Evolutionary conservation across 2,888 invertebrate species (phyloP).

Genomic region (Drosophila ustulata): DNA sequence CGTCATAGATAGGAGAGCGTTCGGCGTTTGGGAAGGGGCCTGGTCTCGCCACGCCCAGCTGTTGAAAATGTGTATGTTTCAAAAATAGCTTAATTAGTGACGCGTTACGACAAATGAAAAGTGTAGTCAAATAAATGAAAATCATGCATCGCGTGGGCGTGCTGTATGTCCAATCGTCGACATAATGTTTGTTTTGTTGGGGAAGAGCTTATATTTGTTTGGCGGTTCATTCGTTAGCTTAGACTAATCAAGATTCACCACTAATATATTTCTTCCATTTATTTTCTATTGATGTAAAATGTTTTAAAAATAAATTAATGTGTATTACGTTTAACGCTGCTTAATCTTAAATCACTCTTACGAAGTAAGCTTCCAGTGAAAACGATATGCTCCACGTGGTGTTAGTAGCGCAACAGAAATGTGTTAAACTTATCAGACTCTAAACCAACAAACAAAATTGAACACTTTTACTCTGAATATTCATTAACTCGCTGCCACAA

Average conservation of each 20-base stretch:
- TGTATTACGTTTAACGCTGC: background rate
- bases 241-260: constrained; percentile 11
- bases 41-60: constrained; percentile 48
- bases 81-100: constrained; percentile 77
- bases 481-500: constrained; percentile 47
- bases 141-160: constrained; percentile 45
- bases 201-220: constrained; percentile 3
- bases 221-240: constrained; percentile 2
- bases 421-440: constrained; percentile 57
- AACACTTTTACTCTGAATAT: constrained; percentile 70
- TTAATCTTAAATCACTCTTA: too few relatives aligned
- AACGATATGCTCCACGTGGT: constrained; percentile 12
- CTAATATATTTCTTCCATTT: constrained; percentile 4
- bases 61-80: constrained; percentile 30
- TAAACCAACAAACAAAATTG: constrained; percentile 57
- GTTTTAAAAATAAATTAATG: constrained; percentile 21
- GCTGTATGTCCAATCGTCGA: constrained; percentile 44
- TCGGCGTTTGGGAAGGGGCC: background rate
- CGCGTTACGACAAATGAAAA: constrained; percentile 58
- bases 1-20: background rate
- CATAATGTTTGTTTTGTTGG: constrained; percentile 9
- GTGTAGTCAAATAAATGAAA: constrained; percentile 62
- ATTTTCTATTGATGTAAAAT: background rate
- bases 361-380: background rate
- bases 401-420: constrained; percentile 50